A percentile compares a stretch with the other conserved stretches of the same genome.
phyloP scores from a whole-genome alignment of 2,113 vertebrate species.

The Meriones unguiculatus region DNA sequence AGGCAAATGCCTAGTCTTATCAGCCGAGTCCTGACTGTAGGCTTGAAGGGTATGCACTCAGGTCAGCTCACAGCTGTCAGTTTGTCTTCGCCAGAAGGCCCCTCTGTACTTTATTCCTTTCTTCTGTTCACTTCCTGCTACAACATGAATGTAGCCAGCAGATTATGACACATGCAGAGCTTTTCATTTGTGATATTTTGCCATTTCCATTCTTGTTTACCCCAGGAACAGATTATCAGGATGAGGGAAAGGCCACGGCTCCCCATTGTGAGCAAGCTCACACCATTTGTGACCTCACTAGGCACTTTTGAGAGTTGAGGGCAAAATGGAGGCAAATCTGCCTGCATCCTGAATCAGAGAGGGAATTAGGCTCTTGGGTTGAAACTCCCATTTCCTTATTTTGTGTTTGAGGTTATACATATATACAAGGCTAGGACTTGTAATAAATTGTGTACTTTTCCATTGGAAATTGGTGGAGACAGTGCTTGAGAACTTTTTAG shows the following conservation, averaged over 20 bases:
- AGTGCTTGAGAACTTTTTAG: constrained; percentile 6
- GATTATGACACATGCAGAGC: neutral
- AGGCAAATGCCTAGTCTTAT: neutral
- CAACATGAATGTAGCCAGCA: neutral
- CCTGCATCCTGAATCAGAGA: neutral
- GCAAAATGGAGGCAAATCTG: neutral
- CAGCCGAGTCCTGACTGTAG: neutral
- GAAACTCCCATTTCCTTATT: constrained; percentile 12
- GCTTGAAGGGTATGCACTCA: neutral
- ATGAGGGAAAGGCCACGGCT: neutral
- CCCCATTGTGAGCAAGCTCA: neutral
- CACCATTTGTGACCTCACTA: neutral
- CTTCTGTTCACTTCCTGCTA: constrained; percentile 18
- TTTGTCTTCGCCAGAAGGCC: neutral
- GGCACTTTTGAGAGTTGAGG: neutral
- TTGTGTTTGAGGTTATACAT: neutral
- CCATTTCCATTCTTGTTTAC: neutral
- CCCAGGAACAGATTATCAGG: neutral
- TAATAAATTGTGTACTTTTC: constrained; percentile 47
- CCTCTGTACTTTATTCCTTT: neutral
- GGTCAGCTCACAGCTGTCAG: neutral
- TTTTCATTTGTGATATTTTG: constrained; percentile 30
- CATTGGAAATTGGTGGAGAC: constrained; percentile 27
- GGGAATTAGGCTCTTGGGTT: constrained; percentile 5
- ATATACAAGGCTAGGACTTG: neutral